Evolutionary conservation across 1,140 invertebrate genomes (phyloP).

Genomic region (Stegodyphus dumicola): DNA sequence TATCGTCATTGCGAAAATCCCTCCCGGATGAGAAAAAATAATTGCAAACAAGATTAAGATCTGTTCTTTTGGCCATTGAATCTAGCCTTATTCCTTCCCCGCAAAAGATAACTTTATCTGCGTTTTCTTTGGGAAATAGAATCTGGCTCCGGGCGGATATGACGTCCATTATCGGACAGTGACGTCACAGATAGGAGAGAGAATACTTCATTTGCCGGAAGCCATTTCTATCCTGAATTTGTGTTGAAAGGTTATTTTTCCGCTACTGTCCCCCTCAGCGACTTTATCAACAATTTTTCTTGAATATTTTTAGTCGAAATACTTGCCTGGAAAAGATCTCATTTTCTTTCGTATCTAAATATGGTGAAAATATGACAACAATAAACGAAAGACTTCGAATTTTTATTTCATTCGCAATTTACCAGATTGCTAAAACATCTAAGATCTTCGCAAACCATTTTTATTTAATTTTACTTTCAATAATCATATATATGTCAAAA

Average conservation of each 20-base stretch:
- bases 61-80: conserved; percentile 27
- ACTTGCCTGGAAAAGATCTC: too few relatives aligned
- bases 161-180: conserved; percentile 45
- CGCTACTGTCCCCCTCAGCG: not conserved
- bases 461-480: too few relatives aligned
- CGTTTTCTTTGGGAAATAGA: conserved; percentile 44
- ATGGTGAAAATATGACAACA: too few relatives aligned
- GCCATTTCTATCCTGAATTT: conserved; percentile 38
- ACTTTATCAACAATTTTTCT: too few relatives aligned
- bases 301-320: too few relatives aligned
- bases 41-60: conserved; percentile 47
- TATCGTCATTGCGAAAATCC: too few relatives aligned
- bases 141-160: conserved; percentile 48
- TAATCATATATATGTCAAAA: too few relatives aligned
- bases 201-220: conserved; percentile 44
- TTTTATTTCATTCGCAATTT: too few relatives aligned
- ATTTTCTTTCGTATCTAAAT: too few relatives aligned
- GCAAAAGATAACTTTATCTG: conserved; percentile 36
- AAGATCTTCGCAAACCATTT: too few relatives aligned
- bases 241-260: conserved; percentile 22
- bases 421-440: too few relatives aligned
- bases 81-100: not conserved
- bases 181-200: conserved; percentile 31
- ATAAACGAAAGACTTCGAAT: too few relatives aligned
- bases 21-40: conserved; percentile 5